Percentiles rank a stretch among this genome's conserved stretches.
phyloP scores from a whole-genome alignment of 1,140 invertebrate genomes.

The Nautilus pompilius region DNA sequence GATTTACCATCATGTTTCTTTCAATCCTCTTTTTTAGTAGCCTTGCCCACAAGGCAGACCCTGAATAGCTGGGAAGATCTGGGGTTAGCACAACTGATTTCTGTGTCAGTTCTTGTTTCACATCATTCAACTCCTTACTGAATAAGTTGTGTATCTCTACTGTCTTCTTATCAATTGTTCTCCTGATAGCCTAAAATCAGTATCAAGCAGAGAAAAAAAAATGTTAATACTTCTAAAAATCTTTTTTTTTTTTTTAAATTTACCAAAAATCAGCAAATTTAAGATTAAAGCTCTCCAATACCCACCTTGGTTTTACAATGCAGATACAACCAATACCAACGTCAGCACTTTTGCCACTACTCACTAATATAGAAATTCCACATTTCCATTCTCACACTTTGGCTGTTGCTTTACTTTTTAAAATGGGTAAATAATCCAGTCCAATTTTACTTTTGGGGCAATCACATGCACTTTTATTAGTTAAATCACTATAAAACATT shows the following conservation, averaged over 20 bases:
- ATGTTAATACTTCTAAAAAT: not conserved
- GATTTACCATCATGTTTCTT: constrained; percentile 59
- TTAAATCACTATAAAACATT: too few relatives aligned
- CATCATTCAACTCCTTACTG: constrained; percentile 70
- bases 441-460: too few relatives aligned
- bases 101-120: constrained; percentile 68
- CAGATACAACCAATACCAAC: too few relatives aligned
- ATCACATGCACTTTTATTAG: too few relatives aligned
- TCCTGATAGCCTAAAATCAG: constrained; percentile 55
- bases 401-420: too few relatives aligned
- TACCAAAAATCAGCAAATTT: too few relatives aligned
- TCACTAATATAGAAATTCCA: too few relatives aligned
- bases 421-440: too few relatives aligned
- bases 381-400: too few relatives aligned
- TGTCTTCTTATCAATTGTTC: constrained; percentile 58
- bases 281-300: too few relatives aligned
- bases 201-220: constrained; percentile 3
- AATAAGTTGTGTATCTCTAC: constrained; percentile 74
- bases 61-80: constrained; percentile 67
- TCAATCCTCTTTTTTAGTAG: constrained; percentile 65
- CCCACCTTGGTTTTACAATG: too few relatives aligned
- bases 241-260: not conserved
- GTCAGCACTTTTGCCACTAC: too few relatives aligned
- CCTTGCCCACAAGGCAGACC: constrained; percentile 65
- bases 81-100: constrained; percentile 63